phyloP scores from a whole-genome alignment of 2,113 vertebrate species.

The Triplophysa rosa region DNA sequence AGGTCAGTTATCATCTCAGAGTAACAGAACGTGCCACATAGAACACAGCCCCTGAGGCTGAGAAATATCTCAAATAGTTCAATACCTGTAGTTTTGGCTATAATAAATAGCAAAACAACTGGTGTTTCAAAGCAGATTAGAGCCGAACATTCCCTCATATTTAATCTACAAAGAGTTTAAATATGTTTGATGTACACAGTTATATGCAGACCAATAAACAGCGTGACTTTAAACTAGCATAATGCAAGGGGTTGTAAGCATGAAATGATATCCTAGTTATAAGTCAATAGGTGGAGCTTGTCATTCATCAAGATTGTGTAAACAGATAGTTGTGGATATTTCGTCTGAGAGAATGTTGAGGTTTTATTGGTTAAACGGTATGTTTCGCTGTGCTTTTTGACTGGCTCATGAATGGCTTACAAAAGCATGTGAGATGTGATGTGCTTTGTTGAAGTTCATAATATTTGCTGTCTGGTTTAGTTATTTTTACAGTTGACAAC shows the following conservation, averaged over 20 bases:
- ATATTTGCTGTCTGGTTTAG: neutral
- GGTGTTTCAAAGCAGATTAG: too few species aligned
- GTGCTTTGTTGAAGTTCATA: neutral
- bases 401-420: neutral
- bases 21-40: neutral
- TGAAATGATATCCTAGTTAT: too few species aligned
- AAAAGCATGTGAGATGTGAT: neutral
- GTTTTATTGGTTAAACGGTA: neutral
- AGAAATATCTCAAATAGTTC: neutral
- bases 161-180: neutral
- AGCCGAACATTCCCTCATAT: neutral
- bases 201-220: too few species aligned
- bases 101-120: too few species aligned
- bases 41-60: neutral
- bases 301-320: too few species aligned
- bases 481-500: neutral
- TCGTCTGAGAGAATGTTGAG: too few species aligned
- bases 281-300: too few species aligned
- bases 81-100: neutral
- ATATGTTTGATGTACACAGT: neutral
- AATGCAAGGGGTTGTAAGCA: neutral
- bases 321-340: too few species aligned
- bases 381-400: neutral
- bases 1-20: neutral
- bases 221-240: neutral